Evolutionary conservation across 2,888 invertebrate species (phyloP).

Genomic region (Caenorhabditis zanzibari): DNA sequence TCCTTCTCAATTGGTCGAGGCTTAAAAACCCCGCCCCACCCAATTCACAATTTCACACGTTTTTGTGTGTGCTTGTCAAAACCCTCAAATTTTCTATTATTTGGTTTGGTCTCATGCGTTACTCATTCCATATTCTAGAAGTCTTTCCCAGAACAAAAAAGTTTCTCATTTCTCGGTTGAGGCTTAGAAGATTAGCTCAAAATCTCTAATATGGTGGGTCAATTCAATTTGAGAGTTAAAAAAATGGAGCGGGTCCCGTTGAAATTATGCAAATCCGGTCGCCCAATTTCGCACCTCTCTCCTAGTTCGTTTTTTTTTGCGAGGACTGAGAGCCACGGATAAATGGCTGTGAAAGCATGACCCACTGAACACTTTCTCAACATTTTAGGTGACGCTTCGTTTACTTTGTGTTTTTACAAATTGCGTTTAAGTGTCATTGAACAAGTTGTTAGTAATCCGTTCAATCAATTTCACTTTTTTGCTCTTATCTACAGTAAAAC

Average conservation of each 20-base stretch:
- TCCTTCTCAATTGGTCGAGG: slow-evolving; percentile 66
- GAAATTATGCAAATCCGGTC: slow-evolving; percentile 67
- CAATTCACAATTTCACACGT: slow-evolving; percentile 61
- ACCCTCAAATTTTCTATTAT: slow-evolving; percentile 13
- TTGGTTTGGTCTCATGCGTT: not conserved
- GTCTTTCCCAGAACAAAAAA: not conserved
- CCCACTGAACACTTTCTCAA: slow-evolving; percentile 59
- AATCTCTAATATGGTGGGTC: slow-evolving; percentile 57
- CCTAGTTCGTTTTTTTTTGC: slow-evolving; percentile 45
- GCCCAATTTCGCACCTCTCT: slow-evolving; percentile 55
- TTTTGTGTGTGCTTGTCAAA: slow-evolving; percentile 43
- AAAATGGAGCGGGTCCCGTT: not conserved
- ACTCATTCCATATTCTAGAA: not conserved
- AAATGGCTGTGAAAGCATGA: slow-evolving; percentile 64
- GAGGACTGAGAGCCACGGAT: slow-evolving; percentile 27
- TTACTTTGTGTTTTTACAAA: slow-evolving; percentile 24
- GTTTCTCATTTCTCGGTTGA: not conserved
- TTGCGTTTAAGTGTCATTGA: slow-evolving; percentile 13
- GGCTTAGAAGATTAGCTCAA: not conserved
- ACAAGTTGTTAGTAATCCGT: not conserved
- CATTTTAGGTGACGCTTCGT: slow-evolving; percentile 45
- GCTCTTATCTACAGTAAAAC: slow-evolving; percentile 17
- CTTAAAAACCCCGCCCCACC: slow-evolving; percentile 65
- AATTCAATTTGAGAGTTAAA: slow-evolving; percentile 55
- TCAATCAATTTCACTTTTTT: slow-evolving; percentile 7